Percentiles rank a stretch among this genome's conserved stretches.
These are phyloP conservation scores for Drosophila kepulauana DNA, from an alignment of 1,140 invertebrate genomes.

Conservation along the genomic window DNA sequence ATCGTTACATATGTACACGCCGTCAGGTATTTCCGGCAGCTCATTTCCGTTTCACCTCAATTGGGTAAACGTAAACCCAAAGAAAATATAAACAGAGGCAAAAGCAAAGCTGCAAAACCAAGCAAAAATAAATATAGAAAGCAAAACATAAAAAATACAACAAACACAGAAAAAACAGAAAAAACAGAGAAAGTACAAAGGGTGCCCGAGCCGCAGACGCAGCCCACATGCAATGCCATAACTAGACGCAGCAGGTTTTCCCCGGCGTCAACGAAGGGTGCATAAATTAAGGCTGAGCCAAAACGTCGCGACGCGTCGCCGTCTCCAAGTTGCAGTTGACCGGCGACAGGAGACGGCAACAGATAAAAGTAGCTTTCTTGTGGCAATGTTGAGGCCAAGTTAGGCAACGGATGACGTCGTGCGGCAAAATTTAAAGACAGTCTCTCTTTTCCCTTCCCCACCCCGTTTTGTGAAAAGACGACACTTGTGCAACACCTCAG, in stretches of 20 bases:
- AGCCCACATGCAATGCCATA: slow-evolving; percentile 62
- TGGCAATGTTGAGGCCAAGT: slow-evolving; percentile 36
- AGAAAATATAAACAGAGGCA: slow-evolving; percentile 27
- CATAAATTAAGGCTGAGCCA: slow-evolving; percentile 76
- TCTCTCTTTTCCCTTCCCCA: not conserved
- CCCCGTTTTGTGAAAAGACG: slow-evolving; percentile 1
- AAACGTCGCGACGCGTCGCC: slow-evolving; percentile 40
- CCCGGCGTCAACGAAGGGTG: slow-evolving; percentile 61
- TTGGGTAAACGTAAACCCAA: slow-evolving; percentile 64
- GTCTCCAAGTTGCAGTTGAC: slow-evolving; percentile 71
- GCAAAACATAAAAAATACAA: slow-evolving; percentile 45
- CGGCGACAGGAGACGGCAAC: slow-evolving; percentile 20
- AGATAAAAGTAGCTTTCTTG: slow-evolving; percentile 30
- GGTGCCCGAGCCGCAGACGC: slow-evolving; percentile 15
- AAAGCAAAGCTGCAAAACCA: slow-evolving; percentile 43
- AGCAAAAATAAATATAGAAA: slow-evolving; percentile 70
- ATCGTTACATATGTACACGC: slow-evolving; percentile 49
- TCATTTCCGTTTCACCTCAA: slow-evolving; percentile 84
- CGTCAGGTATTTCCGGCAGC: slow-evolving; percentile 82
- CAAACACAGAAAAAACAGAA: too few relatives aligned
- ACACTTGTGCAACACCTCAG: slow-evolving; percentile 74
- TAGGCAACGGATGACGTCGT: slow-evolving; percentile 26
- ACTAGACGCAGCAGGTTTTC: slow-evolving; percentile 64
- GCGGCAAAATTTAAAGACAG: slow-evolving; percentile 46
- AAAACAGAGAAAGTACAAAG: slow-evolving; percentile 49